These are phyloP conservation scores for Hypocryptadius cinnamomeus DNA, from an alignment of 2,113 vertebrate species.

Conservation along the genomic window DNA sequence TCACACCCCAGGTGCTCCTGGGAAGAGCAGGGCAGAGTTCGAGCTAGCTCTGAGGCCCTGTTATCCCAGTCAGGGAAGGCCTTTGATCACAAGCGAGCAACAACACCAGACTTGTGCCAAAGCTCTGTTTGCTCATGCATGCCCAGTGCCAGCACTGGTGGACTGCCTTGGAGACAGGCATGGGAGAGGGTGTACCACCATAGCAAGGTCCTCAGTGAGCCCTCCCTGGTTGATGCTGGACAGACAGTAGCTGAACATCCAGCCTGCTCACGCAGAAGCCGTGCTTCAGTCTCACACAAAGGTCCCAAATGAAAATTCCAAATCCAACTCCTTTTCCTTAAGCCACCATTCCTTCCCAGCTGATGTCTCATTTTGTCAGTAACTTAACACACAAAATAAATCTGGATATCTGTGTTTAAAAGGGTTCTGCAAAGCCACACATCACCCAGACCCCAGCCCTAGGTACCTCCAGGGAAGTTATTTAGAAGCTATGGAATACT, in stretches of 20 bases:
- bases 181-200: not conserved
- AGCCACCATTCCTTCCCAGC: not conserved
- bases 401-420: not conserved
- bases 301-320: not conserved
- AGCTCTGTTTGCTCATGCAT: constrained; percentile 15
- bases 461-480: not conserved
- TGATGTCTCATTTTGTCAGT: not conserved
- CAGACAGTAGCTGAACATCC: not conserved
- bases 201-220: not conserved
- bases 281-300: not conserved
- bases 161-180: not conserved
- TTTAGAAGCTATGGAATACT: not conserved
- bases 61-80: not conserved
- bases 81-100: constrained; percentile 17
- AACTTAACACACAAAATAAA: not conserved
- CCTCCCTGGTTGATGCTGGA: not conserved
- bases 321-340: not conserved
- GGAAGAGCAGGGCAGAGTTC: not conserved
- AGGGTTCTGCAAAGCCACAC: not conserved
- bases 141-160: not conserved
- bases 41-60: not conserved
- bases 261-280: not conserved
- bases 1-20: not conserved
- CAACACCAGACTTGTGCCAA: not conserved
- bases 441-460: not conserved